Conservation (phyloP, 2,888 invertebrate genomes). For the Augochlorella aurata region DNA sequence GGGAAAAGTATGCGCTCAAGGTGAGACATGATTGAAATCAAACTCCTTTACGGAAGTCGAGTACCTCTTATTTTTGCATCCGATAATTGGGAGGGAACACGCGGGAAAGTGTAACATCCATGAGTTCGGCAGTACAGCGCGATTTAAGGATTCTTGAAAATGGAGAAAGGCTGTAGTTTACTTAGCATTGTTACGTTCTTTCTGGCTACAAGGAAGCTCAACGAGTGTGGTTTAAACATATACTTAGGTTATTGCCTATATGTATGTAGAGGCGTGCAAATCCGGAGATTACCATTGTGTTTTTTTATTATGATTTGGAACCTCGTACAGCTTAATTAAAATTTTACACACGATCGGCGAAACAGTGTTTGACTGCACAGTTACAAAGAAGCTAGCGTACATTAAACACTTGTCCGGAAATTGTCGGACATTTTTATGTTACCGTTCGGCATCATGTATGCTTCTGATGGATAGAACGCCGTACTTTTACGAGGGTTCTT, state of each 20-base stretch:
- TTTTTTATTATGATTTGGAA: constrained; percentile 14
- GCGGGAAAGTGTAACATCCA: neutral
- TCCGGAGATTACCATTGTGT: neutral
- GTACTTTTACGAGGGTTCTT: constrained; percentile 7
- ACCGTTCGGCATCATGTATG: neutral
- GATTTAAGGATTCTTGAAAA: neutral
- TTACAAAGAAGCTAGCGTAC: neutral
- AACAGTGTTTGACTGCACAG: neutral
- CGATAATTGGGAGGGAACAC: neutral
- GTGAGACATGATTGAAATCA: constrained; percentile 82
- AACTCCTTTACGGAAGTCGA: neutral
- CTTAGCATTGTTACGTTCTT: neutral
- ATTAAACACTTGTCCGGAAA: constrained; percentile 14
- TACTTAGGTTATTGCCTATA: neutral
- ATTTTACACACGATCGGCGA: constrained; percentile 30
- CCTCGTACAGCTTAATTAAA: constrained; percentile 8
- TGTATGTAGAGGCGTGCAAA: neutral
- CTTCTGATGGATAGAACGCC: constrained; percentile 3
- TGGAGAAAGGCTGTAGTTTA: neutral
- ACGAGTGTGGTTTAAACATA: neutral
- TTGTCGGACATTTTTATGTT: constrained; percentile 5
- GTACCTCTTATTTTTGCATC: neutral
- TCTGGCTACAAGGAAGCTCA: neutral
- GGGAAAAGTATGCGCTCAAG: constrained; percentile 95
- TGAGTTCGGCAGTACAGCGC: neutral